phyloP scores from a whole-genome alignment of 1,140 invertebrate genomes.

The Drosophila ambigua region DNA sequence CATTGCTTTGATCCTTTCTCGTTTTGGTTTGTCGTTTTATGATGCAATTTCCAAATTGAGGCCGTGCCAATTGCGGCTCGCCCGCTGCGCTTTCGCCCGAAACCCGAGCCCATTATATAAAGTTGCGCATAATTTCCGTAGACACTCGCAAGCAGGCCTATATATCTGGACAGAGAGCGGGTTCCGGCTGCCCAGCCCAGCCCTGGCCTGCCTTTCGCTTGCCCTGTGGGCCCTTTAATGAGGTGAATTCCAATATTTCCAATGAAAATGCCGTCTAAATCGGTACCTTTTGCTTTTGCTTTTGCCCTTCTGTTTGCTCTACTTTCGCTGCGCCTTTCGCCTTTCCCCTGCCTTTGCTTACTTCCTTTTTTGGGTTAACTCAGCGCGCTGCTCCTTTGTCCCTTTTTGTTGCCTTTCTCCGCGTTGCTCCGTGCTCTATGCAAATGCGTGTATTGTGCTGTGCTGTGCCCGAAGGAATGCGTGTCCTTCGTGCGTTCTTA shows the following conservation, averaged over 20 bases:
- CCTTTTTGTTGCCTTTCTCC: background rate
- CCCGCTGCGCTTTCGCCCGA: slow-evolving; percentile 63
- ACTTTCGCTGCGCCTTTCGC: slow-evolving; percentile 27
- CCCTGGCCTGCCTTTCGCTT: no score
- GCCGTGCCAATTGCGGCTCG: slow-evolving; percentile 40
- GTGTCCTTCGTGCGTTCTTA: slow-evolving; percentile 42
- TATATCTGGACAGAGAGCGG: slow-evolving; percentile 24
- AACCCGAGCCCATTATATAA: slow-evolving; percentile 58
- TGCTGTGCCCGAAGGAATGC: background rate
- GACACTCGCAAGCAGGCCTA: slow-evolving; percentile 15
- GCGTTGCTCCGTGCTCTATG: background rate
- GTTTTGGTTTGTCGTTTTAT: slow-evolving; percentile 51
- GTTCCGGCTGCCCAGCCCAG: background rate
- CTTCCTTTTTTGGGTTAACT: slow-evolving; percentile 39
- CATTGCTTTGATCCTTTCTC: slow-evolving; percentile 11
- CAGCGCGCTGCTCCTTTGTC: slow-evolving; percentile 18
- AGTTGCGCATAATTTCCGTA: slow-evolving; percentile 49
- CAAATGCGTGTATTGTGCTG: slow-evolving; percentile 9
- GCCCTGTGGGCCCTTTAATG: slow-evolving; percentile 29
- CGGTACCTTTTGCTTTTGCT: slow-evolving; percentile 18
- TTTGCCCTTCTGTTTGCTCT: slow-evolving; percentile 47
- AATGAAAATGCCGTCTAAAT: slow-evolving; percentile 16
- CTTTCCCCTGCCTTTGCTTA: slow-evolving; percentile 25
- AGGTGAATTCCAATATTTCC: slow-evolving; percentile 22
- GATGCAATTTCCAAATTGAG: slow-evolving; percentile 62